Evolutionary conservation across 2,888 invertebrate species (phyloP), one percentile per base, ranked within the genome.

Genomic region (Osmoderma eremita): DNA sequence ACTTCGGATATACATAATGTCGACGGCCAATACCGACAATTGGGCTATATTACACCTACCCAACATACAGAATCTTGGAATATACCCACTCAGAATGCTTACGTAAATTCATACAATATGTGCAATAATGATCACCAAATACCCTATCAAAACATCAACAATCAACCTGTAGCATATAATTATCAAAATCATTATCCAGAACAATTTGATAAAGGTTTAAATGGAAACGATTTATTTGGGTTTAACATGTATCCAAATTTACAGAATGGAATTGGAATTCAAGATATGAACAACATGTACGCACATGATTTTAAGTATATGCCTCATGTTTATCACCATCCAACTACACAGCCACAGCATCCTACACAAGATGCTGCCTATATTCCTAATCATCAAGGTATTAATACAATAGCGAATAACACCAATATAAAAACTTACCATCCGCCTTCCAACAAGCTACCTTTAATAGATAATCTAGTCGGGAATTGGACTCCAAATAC

Each of bases 401-500:
- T 58, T 22, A 65, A 65, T 42, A 30, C 48, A n/a, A 49, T 65
- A 36, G 48, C 51, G 24, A 58, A 51, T 61, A 61, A 45, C 45
- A 58, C 58, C 24, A 61, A 45, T 18, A 45, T 61, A 48, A 61
- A 61, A 42, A 15, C 13, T 48, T 30, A 45, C 22, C 65, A 65
- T 48, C 65, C 38, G 24, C 45, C 65, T 30, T 67, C 73, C 20
- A 76, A 75, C 54, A 72, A 72, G 3, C 75, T 77, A 0, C 80
- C 88, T 73, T 84, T 91, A 69, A 86, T 91, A 67, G 90, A 91
- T 75, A 90, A 90, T 80, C 83, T 91, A 48, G 86, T 90, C 62
- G 90, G 90, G 8, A 91, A 91, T 78, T 89, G 90, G 87, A 87
- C 87, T 38, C 90, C 91, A 3, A 90, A 89, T 77, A 88, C 88